A percentile compares a stretch with the other conserved stretches of the same genome.
Conservation (phyloP, 1,140 invertebrate species). For the Aricia agestis region DNA sequence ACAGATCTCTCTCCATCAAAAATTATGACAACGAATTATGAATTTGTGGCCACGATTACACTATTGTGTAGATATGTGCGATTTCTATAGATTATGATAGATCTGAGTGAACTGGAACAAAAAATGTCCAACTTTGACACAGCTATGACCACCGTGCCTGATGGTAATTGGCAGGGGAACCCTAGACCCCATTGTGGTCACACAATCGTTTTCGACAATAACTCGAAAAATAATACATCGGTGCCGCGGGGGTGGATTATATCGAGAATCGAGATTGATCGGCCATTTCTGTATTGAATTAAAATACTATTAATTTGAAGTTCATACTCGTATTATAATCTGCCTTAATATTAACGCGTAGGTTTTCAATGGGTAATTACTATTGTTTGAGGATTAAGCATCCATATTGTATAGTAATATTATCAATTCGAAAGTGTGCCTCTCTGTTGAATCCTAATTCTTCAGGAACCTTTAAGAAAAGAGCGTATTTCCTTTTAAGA, state of each 20-base stretch:
- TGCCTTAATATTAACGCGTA: neutral
- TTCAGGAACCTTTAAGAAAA: too few relatives aligned
- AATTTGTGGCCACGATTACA: neutral
- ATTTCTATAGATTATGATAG: conserved; percentile 24
- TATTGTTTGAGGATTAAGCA: too few relatives aligned
- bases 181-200: conserved; percentile 42
- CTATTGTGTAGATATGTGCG: neutral
- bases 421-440: too few relatives aligned
- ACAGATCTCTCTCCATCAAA: too few relatives aligned
- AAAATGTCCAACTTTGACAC: conserved; percentile 59
- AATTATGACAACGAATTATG: neutral
- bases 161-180: conserved; percentile 72
- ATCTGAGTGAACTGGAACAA: conserved; percentile 42
- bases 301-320: conserved; percentile 1
- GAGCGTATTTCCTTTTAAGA: too few relatives aligned
- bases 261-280: conserved; percentile 34
- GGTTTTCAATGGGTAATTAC: too few relatives aligned
- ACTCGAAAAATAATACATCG: conserved; percentile 54
- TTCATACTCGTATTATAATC: neutral
- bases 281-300: conserved; percentile 13
- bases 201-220: conserved; percentile 58
- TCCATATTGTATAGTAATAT: too few relatives aligned
- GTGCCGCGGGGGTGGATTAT: conserved; percentile 47
- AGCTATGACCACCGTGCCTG: conserved; percentile 60
- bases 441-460: too few relatives aligned